Percentiles rank a stretch among this genome's conserved stretches.
Evolutionary conservation across 2,113 vertebrate genomes (phyloP).

Genomic region (Microtus richardsoni): DNA sequence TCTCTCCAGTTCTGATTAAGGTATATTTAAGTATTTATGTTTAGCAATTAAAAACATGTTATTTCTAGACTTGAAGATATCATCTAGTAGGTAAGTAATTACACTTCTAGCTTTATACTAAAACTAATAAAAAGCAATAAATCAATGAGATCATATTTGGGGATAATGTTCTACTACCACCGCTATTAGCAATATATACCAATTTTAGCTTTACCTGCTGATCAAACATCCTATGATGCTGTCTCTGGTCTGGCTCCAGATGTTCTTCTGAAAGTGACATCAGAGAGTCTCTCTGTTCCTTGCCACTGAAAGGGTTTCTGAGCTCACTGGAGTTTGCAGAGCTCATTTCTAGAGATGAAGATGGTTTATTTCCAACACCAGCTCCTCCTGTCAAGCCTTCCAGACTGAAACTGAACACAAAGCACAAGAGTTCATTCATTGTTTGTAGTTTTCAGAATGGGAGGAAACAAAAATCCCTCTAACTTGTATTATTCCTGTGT

Average conservation of each 20-base stretch:
- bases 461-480: background rate
- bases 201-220: slow-evolving; percentile 87
- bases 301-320: slow-evolving; percentile 80
- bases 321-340: slow-evolving; percentile 84
- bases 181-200: background rate
- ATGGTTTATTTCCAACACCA: slow-evolving; percentile 85
- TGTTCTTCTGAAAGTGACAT: slow-evolving; percentile 94
- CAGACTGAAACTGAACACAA: slow-evolving; percentile 93
- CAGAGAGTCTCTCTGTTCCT: slow-evolving; percentile 91
- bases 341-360: slow-evolving; percentile 81
- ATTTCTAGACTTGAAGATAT: background rate
- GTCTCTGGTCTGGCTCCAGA: slow-evolving; percentile 88
- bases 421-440: slow-evolving; percentile 61
- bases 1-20: background rate
- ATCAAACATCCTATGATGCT: slow-evolving; percentile 83
- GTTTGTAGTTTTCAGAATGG: background rate
- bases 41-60: background rate
- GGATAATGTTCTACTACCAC: background rate
- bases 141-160: background rate
- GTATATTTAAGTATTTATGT: background rate
- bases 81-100: background rate
- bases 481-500: background rate
- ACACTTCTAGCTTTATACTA: background rate
- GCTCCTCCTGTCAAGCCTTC: slow-evolving; percentile 92
- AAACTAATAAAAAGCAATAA: background rate